These are phyloP conservation scores for Stigmatopora nigra DNA, from an alignment of 2,113 vertebrate genomes.

Conservation along the genomic window DNA sequence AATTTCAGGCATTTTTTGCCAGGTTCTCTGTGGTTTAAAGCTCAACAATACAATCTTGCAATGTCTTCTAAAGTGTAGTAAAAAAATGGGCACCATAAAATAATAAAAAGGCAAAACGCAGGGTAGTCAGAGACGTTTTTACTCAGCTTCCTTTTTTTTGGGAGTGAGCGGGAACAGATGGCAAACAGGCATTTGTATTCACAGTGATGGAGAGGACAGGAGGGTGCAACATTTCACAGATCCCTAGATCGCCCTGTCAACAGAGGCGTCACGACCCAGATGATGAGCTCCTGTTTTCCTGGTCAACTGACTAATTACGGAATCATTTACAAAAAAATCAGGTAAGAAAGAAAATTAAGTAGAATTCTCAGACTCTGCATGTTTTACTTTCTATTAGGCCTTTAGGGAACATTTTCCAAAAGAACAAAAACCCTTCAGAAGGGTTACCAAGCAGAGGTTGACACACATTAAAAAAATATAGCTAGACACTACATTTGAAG, in stretches of 20 bases:
- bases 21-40: too few species aligned
- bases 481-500: neutral
- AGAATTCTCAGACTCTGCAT: neutral
- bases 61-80: neutral
- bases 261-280: slow-evolving; percentile 19
- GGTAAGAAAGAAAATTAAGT: neutral
- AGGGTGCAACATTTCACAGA: slow-evolving; percentile 68
- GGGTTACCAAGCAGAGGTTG: neutral
- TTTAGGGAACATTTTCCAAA: neutral
- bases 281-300: neutral
- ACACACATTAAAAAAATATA: neutral
- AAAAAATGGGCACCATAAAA: neutral
- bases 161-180: slow-evolving; percentile 57
- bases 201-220: slow-evolving; percentile 54
- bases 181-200: slow-evolving; percentile 67
- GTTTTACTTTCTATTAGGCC: neutral
- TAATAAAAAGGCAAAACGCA: neutral
- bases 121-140: neutral
- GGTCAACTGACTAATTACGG: neutral
- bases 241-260: slow-evolving; percentile 31
- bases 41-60: too few species aligned
- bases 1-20: too few species aligned
- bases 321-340: neutral
- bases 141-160: neutral
- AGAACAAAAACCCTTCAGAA: neutral